Base-by-base conservation (phyloP, 2,888 invertebrate genomes). In the Laspeyria flexula region DNA sequence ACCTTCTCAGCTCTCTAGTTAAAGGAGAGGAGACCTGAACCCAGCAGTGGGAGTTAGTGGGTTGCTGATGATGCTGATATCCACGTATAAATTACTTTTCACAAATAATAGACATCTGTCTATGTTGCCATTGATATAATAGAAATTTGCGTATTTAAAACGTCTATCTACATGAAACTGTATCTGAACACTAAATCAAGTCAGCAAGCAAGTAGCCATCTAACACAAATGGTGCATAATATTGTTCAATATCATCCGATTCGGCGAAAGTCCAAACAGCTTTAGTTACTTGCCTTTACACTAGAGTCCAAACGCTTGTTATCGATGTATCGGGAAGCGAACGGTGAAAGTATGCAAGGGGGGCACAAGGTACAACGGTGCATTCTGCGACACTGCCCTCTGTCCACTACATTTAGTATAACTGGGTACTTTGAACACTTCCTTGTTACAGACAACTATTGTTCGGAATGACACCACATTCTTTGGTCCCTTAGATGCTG, bases 291-390 rank as follows among this genome's bases (percentile, higher is more conserved):
- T 52, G 72, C 49, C 51, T 55, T 60, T 67, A 68, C 61, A 65
- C 69, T 73, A 61, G 73, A 62, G 69, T 75, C 60, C 67, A 72
- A 79, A 79, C 75, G 77, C 58, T 69, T 75, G 63, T 76, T 80
- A 81, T 82, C 81, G 79, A 79, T 80, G 79, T 68, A 83, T 83
- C 81, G 79, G 83, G 81, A 85, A 85, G 79, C 77, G 72, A 75
- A 68, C 70, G 86, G 90, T 88, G 90, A 90, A 91, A 91, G 90
- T 90, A 89, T 85, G 86, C 85, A 86, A 86, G 79, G 77, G 69
- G 85, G 82, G 80, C 86, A 82, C 80, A 77, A 75, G 71, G 73
- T 69, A 79, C 84, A 82, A 80, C 81, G 82, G 79, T 77, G 82
- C 76, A 83, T 77, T 75, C 76, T 79, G 83, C 83, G 86, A 86